Evolutionary conservation across 2,888 invertebrate genomes (phyloP), one percentile per base, ranked within the genome.

Genomic region (Scaptomyza polygonia): DNA sequence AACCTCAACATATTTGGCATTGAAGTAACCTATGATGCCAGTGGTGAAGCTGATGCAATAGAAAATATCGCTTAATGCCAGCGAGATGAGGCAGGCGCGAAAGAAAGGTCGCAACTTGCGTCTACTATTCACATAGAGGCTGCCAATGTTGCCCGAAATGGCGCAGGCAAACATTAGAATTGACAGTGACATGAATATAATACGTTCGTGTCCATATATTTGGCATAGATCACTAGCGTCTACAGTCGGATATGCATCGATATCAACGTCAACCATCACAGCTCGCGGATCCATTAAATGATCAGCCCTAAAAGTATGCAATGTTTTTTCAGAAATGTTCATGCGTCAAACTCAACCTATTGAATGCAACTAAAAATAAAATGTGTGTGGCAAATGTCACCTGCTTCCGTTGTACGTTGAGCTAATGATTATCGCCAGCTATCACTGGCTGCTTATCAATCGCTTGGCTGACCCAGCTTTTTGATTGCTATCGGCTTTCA

Each of bases 71-170:
- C 93, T 93, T 67, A 70, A 74, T 32, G 92, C 40, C n/a, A 93
- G 79, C 0, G 93, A 93, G 16, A 93, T 90, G 6, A 93, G 90
- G 57, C 92, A 93, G 32, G 90, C 89, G 65, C 93, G 93, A 68
- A 93, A 93, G 32, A 93, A 89, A n/a, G 91, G 91, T n/a, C 93
- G 90, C 52, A 92, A 89, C 58, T 93, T 92, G 47, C 93, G 92
- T 16, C 72, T 79, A 3, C 64, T 68, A 49, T 89, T 89, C 47
- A 89, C 90, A 55, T 72, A 84, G 8, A 91, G 44, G 2, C 89
- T 79, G 39, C 84, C 59, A 7, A 89, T 27, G 52, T 91, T 91
- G n/a, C 87, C 89, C 3, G 68, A 36, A 2, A 89, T 3, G 12
- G 89, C 84, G 34, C 84, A 47, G 0, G 79, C 11, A 11, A 79